Percentiles rank a stretch among this genome's conserved stretches.
Conservation (phyloP, 2,113 vertebrate species). For the human region GRCh38 chr16:17274501-17275000, state of each 20-base stretch:
- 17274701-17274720: neutral
- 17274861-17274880: neutral
- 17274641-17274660: neutral
- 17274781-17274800: too few species aligned
- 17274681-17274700: neutral
- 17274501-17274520: neutral
- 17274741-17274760: neutral
- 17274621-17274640: too few species aligned
- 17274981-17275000: too few species aligned
- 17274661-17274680: neutral
- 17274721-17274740: neutral
- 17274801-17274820: neutral
- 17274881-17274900: neutral
- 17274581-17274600: rapidly evolving
- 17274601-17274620: neutral
- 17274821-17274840: neutral
- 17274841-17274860: neutral
- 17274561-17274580: rapidly evolving
- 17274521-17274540: neutral
- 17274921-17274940: too few species aligned
- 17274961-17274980: too few species aligned
- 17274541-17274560: rapidly evolving
- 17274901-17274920: too few species aligned
- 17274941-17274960: too few species aligned
- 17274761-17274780: neutral